Evolutionary conservation across 2,113 vertebrate genomes (phyloP), one percentile per base, ranked within the genome.

Genomic region (Hemibagrus wyckioides): DNA sequence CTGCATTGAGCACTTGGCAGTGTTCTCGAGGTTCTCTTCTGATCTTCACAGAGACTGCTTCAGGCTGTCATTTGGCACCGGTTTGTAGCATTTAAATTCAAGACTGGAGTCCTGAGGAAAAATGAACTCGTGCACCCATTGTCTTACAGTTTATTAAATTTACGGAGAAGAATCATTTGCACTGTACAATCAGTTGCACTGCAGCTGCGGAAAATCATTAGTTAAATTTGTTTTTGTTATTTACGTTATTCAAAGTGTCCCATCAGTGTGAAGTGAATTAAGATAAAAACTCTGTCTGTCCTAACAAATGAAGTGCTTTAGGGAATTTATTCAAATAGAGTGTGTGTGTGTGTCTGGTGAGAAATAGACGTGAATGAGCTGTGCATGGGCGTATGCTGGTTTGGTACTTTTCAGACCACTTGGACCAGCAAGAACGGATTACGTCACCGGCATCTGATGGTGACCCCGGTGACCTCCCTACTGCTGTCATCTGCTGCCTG

Each of bases 211-310:
- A 93, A 94, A 85, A 92, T 95, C 95, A 95, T 95, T 95, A 94
- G 94, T 92, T 90, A 94, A 94, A 95, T 95, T 92, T 94, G 91
- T 93, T 92, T n/a, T 44, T 11, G 92, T 94, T 95, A 92, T 91
- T 80, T 56, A 36, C 2, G 91, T 94, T 92, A 92, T 94, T 94
- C 91, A 86, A 90, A 89, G 17, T 89, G 92, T 92, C 91, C 91
- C 89, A 91, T 89, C 39, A 85, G 54, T 63, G 83, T 85, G 90
- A 90, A 91, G 93, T 90, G 90, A 93, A 92, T 91, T 90, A 92
- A 93, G 92, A 92, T 89, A 85, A 13, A 91, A 92, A 90, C 91
- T 92, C 90, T 90, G 91, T 91, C 67, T 54, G 65, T 17, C 30
- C 36, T n/a, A 13, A 67, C 48, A 8, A 44, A 84, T 17, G 75